Conservation (phyloP, 2,888 invertebrate genomes). For the Drosophila sordidapex region DNA sequence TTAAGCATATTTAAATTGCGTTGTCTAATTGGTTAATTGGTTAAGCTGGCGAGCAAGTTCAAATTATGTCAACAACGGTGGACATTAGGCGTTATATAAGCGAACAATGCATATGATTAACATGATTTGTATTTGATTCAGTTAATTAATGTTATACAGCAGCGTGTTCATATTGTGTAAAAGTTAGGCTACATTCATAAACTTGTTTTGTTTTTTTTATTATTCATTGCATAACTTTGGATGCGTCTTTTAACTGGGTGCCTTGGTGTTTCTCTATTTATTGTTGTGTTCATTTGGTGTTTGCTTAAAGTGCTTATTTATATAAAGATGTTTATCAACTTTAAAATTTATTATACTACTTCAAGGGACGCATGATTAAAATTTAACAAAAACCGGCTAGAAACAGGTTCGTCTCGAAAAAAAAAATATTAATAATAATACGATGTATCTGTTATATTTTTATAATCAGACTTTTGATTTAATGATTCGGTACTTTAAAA, state of each 20-base stretch:
- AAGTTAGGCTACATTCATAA: conserved; percentile 11
- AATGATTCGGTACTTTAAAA: conserved; percentile 13
- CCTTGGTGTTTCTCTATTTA: neutral
- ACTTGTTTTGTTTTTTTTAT: conserved; percentile 1
- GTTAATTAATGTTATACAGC: conserved; percentile 29
- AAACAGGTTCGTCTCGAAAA: conserved; percentile 16
- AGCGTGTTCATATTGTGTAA: conserved; percentile 10
- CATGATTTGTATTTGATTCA: conserved; percentile 22
- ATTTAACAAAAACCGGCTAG: no score
- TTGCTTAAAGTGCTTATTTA: neutral
- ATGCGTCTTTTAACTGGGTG: neutral
- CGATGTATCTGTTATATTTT: neutral
- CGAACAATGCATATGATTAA: conserved; percentile 17
- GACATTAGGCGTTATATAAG: conserved; percentile 18
- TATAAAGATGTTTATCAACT: neutral
- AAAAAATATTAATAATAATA: conserved; percentile 4
- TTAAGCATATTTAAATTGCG: neutral
- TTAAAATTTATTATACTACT: neutral
- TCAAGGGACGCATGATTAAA: neutral
- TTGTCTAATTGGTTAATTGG: neutral
- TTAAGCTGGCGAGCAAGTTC: conserved; percentile 25
- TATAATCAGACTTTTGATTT: conserved; percentile 1
- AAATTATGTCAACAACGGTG: conserved; percentile 29
- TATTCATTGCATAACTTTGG: neutral
- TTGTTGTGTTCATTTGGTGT: neutral